Evolutionary conservation across 2,113 vertebrate genomes (phyloP).

Genomic region (Cyrtonyx montezumae): DNA sequence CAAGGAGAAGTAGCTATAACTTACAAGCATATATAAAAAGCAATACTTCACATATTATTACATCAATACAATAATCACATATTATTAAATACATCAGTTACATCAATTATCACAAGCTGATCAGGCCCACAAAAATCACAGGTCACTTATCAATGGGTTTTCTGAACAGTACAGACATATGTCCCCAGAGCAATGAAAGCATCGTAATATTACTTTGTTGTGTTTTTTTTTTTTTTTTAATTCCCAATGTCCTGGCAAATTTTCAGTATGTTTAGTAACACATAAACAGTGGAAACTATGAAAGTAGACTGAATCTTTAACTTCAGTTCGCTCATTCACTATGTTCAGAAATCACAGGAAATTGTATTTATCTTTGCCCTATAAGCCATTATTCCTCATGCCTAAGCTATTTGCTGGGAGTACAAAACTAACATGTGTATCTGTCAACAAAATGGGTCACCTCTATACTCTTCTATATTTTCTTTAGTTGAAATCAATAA

Average conservation of each 20-base stretch:
- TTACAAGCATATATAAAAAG: neutral
- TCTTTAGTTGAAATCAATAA: constrained; percentile 70
- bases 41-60: neutral
- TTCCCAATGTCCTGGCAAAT: neutral
- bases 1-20: neutral
- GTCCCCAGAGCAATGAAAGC: neutral
- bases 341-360: neutral
- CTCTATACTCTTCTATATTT: constrained; percentile 40
- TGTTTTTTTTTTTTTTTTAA: fast-evolving
- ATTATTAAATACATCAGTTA: neutral
- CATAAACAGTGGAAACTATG: neutral
- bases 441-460: constrained; percentile 55
- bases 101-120: neutral
- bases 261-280: neutral
- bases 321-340: neutral
- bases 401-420: constrained; percentile 37
- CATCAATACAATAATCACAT: neutral
- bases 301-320: neutral
- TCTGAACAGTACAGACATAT: neutral
- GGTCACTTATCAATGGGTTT: neutral
- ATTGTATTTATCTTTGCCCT: constrained; percentile 19
- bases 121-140: neutral
- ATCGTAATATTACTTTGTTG: neutral
- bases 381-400: constrained; percentile 10
- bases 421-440: constrained; percentile 39